phyloP scores from a whole-genome alignment of 2,113 vertebrate species.

The Zingel zingel region DNA sequence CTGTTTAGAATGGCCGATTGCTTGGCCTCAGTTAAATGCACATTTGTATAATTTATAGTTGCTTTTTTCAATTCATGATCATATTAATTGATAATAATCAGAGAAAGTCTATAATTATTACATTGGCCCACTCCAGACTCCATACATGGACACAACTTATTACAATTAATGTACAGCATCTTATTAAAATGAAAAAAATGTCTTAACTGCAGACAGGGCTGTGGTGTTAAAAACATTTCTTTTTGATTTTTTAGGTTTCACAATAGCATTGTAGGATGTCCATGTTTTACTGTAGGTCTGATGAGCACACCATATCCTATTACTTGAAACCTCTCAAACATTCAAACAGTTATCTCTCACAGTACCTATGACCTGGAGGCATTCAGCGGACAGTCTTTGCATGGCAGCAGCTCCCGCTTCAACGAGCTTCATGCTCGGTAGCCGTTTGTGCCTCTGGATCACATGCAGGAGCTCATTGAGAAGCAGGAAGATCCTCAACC shows the following conservation, averaged over 20 bases:
- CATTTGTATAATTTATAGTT: too few relatives aligned
- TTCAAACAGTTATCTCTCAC: neutral
- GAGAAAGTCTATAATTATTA: neutral
- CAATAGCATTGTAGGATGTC: too few relatives aligned
- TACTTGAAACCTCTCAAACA: neutral
- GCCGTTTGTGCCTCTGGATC: slow-evolving; percentile 20
- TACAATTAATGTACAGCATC: neutral
- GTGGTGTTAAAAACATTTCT: too few relatives aligned
- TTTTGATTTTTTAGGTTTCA: too few relatives aligned
- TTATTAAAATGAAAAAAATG: neutral
- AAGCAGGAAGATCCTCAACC: slow-evolving; percentile 70
- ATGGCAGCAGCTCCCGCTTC: slow-evolving; percentile 43
- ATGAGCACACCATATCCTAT: neutral
- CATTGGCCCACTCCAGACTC: neutral
- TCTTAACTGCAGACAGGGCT: too few relatives aligned
- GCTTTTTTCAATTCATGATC: too few relatives aligned
- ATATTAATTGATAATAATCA: too few relatives aligned
- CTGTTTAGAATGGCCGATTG: too few relatives aligned
- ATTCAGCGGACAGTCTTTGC: slow-evolving; percentile 43
- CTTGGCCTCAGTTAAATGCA: too few relatives aligned
- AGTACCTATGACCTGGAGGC: slow-evolving; percentile 67
- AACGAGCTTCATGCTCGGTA: slow-evolving; percentile 8
- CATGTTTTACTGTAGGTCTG: neutral
- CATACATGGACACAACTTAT: neutral
- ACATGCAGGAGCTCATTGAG: slow-evolving; percentile 68